These are phyloP conservation scores for Hormaphis cornu DNA, from an alignment of 1,140 invertebrate species.

Conservation along the genomic window DNA sequence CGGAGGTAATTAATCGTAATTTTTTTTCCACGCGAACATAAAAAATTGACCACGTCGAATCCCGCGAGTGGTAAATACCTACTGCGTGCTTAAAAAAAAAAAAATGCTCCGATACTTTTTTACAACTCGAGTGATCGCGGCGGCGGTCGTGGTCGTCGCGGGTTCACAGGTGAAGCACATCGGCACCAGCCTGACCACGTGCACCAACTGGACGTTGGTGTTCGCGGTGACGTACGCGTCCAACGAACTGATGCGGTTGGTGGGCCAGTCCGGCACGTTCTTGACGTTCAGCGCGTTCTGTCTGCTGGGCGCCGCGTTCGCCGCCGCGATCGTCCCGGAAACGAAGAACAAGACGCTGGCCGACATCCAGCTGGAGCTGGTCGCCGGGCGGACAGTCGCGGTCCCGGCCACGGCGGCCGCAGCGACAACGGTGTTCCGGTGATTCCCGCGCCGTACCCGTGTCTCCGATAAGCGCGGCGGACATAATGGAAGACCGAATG, in stretches of 20 bases:
- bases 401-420: not conserved
- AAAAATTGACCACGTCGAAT: not conserved
- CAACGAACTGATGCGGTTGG: slow-evolving; percentile 46
- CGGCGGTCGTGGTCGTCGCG: no score
- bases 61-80: no score
- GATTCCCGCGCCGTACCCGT: slow-evolving; percentile 43
- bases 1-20: slow-evolving; percentile 36
- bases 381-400: no score
- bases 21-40: not conserved
- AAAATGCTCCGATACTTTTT: no score
- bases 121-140: no score
- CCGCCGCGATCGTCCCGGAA: slow-evolving; percentile 59
- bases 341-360: slow-evolving; percentile 66
- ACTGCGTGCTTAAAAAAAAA: no score
- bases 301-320: slow-evolving; percentile 49
- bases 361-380: not conserved
- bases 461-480: no score
- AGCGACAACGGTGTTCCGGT: slow-evolving; percentile 36
- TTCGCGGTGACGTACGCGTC: slow-evolving; percentile 74
- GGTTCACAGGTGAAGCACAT: not conserved
- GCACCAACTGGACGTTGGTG: slow-evolving; percentile 43
- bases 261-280: slow-evolving; percentile 63
- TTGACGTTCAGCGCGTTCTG: slow-evolving; percentile 68
- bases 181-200: not conserved
- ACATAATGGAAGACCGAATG: no score